phyloP scores from a whole-genome alignment of 2,888 invertebrate species.

The Acronicta aceris region DNA sequence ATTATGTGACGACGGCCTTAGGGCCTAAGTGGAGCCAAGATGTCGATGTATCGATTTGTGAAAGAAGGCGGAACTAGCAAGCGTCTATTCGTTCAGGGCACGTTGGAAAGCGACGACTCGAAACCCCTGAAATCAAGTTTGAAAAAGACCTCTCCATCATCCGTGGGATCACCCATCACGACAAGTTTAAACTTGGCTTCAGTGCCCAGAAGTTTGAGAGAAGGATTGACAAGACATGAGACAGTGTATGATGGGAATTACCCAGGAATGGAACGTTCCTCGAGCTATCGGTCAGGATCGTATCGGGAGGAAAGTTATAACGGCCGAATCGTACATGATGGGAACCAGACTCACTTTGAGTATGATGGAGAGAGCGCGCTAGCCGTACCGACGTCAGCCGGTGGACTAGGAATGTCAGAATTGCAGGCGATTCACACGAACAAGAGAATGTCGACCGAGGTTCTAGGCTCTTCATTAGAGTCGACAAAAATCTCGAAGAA shows the following conservation, averaged over 20 bases:
- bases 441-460: slow-evolving; percentile 95
- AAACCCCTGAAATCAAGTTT: slow-evolving; percentile 87
- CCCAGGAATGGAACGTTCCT: slow-evolving; percentile 82
- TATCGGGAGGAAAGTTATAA: slow-evolving; percentile 83
- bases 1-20: slow-evolving; percentile 78
- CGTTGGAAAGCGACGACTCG: slow-evolving; percentile 90
- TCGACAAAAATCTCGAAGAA: slow-evolving; percentile 95
- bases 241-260: slow-evolving; percentile 87
- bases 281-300: slow-evolving; percentile 80
- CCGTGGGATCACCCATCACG: slow-evolving; percentile 90
- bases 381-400: slow-evolving; percentile 82
- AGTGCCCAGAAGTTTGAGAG: slow-evolving; percentile 87
- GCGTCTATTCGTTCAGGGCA: slow-evolving; percentile 94
- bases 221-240: slow-evolving; percentile 85
- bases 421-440: slow-evolving; percentile 95
- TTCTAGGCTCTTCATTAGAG: slow-evolving; percentile 95
- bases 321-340: slow-evolving; percentile 84
- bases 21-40: slow-evolving; percentile 77
- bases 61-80: slow-evolving; percentile 90
- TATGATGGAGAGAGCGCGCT: slow-evolving; percentile 83
- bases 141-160: slow-evolving; percentile 83
- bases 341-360: slow-evolving; percentile 87
- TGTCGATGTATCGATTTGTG: slow-evolving; percentile 95
- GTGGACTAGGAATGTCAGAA: slow-evolving; percentile 85
- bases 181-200: slow-evolving; percentile 90